Conservation (phyloP, 2,113 vertebrate genomes). For the Chaetodon trifascialis region DNA sequence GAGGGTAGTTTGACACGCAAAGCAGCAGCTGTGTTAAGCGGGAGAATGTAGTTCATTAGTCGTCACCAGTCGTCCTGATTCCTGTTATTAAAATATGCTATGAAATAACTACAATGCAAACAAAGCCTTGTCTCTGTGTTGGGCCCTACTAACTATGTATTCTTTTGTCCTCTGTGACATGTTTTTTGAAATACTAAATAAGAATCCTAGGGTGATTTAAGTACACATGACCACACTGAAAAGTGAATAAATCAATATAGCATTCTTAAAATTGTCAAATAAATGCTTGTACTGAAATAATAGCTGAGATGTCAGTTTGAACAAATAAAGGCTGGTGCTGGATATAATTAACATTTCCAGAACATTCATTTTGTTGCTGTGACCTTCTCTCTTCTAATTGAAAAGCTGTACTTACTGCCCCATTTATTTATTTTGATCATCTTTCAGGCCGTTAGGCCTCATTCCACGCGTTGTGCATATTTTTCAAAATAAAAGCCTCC, state of each 20-base stretch:
- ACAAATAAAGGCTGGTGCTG: neutral
- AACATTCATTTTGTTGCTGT: neutral
- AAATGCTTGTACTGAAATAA: neutral
- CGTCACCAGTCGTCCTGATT: neutral
- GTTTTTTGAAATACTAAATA: neutral
- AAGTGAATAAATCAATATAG: neutral
- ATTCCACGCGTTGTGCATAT: neutral
- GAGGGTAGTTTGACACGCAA: neutral
- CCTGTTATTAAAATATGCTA: neutral
- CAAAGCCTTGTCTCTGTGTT: neutral
- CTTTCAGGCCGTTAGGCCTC: neutral
- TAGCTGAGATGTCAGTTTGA: neutral
- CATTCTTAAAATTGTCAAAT: neutral
- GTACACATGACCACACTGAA: neutral
- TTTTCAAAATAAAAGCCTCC: neutral
- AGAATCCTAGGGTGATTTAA: neutral
- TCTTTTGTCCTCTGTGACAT: neutral
- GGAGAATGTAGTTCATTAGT: slow-evolving; percentile 18
- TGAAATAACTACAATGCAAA: neutral
- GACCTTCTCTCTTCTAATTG: neutral
- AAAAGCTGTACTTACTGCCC: neutral
- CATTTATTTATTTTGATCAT: neutral
- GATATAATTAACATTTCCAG: neutral
- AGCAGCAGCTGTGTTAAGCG: neutral
- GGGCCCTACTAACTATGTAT: neutral